phyloP scores from a whole-genome alignment of 2,888 invertebrate species.

The Agonopterix heracliana region DNA sequence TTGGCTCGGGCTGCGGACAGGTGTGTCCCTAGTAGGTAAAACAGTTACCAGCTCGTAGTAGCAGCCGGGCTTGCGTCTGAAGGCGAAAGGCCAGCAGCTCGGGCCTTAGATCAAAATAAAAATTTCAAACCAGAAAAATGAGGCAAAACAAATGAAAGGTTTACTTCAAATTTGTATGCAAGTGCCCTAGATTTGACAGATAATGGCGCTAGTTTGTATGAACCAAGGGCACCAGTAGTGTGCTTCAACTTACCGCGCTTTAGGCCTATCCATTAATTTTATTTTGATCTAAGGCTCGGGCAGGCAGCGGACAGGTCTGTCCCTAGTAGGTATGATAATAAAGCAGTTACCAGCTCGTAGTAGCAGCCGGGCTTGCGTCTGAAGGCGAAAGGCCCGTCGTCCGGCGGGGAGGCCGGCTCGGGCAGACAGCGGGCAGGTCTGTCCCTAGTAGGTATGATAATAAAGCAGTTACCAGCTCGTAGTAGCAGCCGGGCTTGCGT shows the following conservation, averaged over 20 bases:
- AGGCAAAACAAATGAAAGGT: no score
- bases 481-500: slow-evolving; percentile 91
- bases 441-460: slow-evolving; percentile 42
- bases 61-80: slow-evolving; percentile 91
- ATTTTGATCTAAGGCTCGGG: no score
- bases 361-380: slow-evolving; percentile 91
- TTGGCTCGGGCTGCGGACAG: slow-evolving; percentile 45
- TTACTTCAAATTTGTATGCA: no score
- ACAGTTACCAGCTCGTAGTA: slow-evolving; percentile 88
- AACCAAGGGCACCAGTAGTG: no score
- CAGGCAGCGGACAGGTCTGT: slow-evolving; percentile 48
- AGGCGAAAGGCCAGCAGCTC: slow-evolving; percentile 86
- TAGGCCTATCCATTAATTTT: no score
- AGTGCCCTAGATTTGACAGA: no score
- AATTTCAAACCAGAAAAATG: no score
- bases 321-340: slow-evolving; percentile 37
- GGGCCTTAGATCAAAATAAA: no score
- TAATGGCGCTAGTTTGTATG: no score
- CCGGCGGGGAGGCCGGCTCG: slow-evolving; percentile 69
- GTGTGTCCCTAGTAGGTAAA: slow-evolving; percentile 56
- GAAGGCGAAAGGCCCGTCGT: slow-evolving; percentile 94
- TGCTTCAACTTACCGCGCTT: no score
- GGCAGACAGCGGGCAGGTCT: slow-evolving; percentile 44
- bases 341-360: slow-evolving; percentile 86
- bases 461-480: slow-evolving; percentile 83